Conservation (phyloP, 2,888 invertebrate genomes). For the Neria commutata region DNA sequence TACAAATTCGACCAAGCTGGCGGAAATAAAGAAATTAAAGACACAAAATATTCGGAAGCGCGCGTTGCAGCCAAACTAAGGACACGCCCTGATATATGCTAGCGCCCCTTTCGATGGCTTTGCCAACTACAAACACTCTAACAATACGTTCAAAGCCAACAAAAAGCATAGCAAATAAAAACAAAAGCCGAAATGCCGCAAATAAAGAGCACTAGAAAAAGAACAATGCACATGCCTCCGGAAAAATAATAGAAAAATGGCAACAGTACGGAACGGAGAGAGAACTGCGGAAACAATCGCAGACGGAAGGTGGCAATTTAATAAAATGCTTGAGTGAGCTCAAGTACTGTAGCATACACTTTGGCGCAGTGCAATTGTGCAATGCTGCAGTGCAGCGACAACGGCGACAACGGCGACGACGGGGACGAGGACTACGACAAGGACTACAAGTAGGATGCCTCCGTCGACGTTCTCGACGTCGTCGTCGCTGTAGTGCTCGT, state of each 20-base stretch:
- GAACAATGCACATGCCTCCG: not conserved
- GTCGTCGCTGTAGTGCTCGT: too few relatives aligned
- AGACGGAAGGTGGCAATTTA: conserved; percentile 55
- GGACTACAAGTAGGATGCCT: not conserved
- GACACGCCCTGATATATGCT: not conserved
- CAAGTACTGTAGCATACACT: not conserved
- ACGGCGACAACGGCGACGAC: not conserved
- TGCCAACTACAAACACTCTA: not conserved
- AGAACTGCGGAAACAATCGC: not conserved
- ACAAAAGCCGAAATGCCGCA: not conserved
- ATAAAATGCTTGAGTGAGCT: conserved; percentile 55
- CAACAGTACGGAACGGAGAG: not conserved
- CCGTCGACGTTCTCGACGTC: not conserved
- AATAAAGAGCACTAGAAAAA: not conserved
- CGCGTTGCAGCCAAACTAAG: not conserved
- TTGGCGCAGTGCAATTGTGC: not conserved
- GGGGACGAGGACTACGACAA: not conserved
- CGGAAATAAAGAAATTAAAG: not conserved
- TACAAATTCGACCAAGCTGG: too few relatives aligned
- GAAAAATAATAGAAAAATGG: conserved; percentile 1
- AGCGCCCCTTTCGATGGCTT: not conserved
- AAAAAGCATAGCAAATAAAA: not conserved
- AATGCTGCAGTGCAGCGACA: not conserved
- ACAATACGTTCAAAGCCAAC: not conserved
- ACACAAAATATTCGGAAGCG: not conserved